Evolutionary conservation across 2,888 invertebrate species (phyloP).

Genomic region (Lasioglossum leucozonium): DNA sequence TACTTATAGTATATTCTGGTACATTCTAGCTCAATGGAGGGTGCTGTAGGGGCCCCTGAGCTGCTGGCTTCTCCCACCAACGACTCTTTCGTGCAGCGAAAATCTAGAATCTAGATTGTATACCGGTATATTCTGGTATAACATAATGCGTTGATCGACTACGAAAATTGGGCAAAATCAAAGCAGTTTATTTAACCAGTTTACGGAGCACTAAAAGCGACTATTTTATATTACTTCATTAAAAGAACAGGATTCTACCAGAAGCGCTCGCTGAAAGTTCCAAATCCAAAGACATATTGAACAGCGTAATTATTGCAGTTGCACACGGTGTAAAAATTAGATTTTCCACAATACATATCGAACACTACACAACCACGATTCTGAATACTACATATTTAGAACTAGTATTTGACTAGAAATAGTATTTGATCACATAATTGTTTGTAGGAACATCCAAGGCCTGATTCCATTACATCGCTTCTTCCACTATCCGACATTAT

Average conservation of each 20-base stretch:
- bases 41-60: too few relatives aligned
- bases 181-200: neutral
- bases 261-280: neutral
- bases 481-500: constrained; percentile 53
- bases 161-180: neutral
- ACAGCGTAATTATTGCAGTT: neutral
- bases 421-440: constrained; percentile 64
- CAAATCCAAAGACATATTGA: neutral
- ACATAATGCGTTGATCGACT: neutral
- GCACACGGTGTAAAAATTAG: neutral
- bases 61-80: too few relatives aligned
- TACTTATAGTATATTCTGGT: too few relatives aligned
- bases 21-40: too few relatives aligned
- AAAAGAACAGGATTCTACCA: neutral
- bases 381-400: neutral
- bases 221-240: too few relatives aligned
- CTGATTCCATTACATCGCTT: constrained; percentile 66
- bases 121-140: too few relatives aligned
- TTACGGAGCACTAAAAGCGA: too few relatives aligned
- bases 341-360: neutral
- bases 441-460: constrained; percentile 76
- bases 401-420: too few relatives aligned
- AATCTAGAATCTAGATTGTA: too few relatives aligned
- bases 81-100: too few relatives aligned
- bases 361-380: neutral